Evolutionary conservation across 2,113 vertebrate species (phyloP).

Genomic region (Baryphthengus martii): DNA sequence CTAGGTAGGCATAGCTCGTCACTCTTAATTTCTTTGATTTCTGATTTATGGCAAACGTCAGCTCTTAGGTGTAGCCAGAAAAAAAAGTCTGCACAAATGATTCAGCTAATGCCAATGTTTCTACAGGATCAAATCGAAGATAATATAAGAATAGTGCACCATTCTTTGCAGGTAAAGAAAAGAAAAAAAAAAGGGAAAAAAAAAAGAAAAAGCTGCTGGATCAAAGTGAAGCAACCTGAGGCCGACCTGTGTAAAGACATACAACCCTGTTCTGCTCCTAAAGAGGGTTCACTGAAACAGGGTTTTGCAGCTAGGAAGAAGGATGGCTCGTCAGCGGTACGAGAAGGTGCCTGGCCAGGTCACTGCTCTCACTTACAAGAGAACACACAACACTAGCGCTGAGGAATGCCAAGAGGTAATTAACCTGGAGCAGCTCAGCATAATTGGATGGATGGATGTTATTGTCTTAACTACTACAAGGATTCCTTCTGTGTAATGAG

Average conservation of each 20-base stretch:
- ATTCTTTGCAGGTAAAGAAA: neutral
- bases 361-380: neutral
- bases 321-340: neutral
- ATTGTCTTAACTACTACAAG: neutral
- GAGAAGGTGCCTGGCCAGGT: neutral
- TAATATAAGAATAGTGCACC: neutral
- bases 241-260: neutral
- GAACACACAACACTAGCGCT: neutral
- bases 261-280: neutral
- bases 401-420: neutral
- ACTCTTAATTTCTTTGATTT: neutral
- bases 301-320: neutral
- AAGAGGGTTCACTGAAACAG: neutral
- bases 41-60: neutral
- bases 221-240: neutral
- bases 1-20: neutral
- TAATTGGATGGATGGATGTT: neutral
- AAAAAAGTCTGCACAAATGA: rapidly evolving
- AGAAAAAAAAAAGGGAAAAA: neutral
- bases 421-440: neutral
- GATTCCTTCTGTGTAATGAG: neutral
- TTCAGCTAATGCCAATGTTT: neutral
- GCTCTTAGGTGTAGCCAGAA: neutral
- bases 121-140: neutral
- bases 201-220: rapidly evolving